Base-by-base conservation (phyloP, 2,797 vertebrate species). In the Apogon hyalosoma region DNA sequence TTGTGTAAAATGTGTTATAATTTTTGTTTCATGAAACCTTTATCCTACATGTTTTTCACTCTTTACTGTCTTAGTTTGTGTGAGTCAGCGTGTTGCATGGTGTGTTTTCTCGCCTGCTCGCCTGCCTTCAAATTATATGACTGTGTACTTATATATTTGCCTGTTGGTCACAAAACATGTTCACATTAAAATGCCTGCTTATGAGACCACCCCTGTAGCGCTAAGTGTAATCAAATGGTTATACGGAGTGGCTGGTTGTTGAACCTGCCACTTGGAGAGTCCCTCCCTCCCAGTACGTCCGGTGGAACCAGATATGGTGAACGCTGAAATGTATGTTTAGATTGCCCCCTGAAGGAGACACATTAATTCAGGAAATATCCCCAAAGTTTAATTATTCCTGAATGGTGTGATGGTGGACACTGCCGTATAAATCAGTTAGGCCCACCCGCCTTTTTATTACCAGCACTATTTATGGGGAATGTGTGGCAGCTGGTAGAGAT, bases 371-470 rank as follows among this genome's bases (percentile, higher is more conserved):
- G 77, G 66, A 87, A 90, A 85, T 84, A 85, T 85, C 87, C 85
- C 81, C 84, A 85, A 88, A 91, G 83, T 91, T 91, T 91, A 93
- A 93, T 92, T 93, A 91, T 92, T 91, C 87, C 84, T 91, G 90
- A 93, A 92, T 90, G 84, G 83, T 78, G 77, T 87, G 89, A 82
- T 85, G 84, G 84, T 82, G 79, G 84, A 87, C 81, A 81, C 83
- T 15, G 53, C 52, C 73, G 18, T 91, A 90, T 92, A 92, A 92
- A 92, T 92, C 91, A 93, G 86, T 83, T 86, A 88, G 83, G 79
- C 85, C 88, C 82, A 88, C 88, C 81, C 87, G 79, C 86, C 85
- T 90, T 92, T 92, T 92, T 92, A 93, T 92, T 87, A 86, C 85
- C 78, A 55, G 68, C 84, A 80, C 87, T 92, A 88, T 92, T 93